Base-by-base conservation (phyloP, 2,113 vertebrate species). In the Anhinga rufa region DNA sequence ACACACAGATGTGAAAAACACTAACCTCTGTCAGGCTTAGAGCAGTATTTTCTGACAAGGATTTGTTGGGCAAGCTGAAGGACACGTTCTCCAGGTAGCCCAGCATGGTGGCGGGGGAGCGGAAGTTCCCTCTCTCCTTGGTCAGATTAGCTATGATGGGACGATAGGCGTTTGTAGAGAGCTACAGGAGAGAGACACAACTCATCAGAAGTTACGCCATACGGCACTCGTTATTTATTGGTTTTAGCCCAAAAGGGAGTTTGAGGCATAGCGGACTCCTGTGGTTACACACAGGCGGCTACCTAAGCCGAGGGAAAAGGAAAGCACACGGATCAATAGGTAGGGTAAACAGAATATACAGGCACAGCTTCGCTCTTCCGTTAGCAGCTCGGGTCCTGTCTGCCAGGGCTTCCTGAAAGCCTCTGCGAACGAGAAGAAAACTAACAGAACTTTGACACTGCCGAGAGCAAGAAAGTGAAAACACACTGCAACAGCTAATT, bases 11-110 rank as follows among this genome's bases (percentile, higher is more conserved):
- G 26, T 44, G 32, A 72, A 51, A 69, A 51, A 32, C 51, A 12
- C 60, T 82, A 95, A 99, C 99, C 99, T 99, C 96, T 1, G 99
- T 98, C 71, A 99, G 98, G 93, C 98, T 99, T 90, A 95, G 97
- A 16, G 99, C 99, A 0, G 97, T 98, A 36, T 97, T 95, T 66
- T 97, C 88, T 0, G 98, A 88, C 82, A 99, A 94, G 62, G 98
- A 96, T 34, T 96, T 65, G 26, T 98, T 97, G 77, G 99, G 98
- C 57, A 99, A 54, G 64, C 76, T 97, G 62, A 78, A 68, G 25
- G 98, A 98, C 71, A 99, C 29, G 2, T 97, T 97, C 57, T 98
- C 98, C 58, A 99, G 96, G 76, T 98, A 97, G 5, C 69, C 91
- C 82, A 99, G 82, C 32, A 96, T 82, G 7, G 90, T 13, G 9